phyloP scores from a whole-genome alignment of 2,888 invertebrate genomes.

The Rhopalosiphum nymphaeae region DNA sequence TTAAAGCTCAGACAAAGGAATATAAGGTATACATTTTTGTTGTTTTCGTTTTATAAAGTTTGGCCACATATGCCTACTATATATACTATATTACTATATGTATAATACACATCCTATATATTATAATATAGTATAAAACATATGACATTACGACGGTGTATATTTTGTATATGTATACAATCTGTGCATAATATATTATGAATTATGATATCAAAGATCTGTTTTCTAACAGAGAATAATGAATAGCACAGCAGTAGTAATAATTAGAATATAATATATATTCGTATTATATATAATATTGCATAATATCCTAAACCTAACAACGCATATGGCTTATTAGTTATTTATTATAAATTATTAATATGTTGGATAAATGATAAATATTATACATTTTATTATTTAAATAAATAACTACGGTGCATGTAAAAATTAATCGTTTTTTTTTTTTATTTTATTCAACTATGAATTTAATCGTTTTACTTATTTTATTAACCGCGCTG shows the following conservation, averaged over 20 bases:
- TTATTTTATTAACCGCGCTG: not conserved
- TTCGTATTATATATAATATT: not conserved
- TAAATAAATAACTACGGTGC: not conserved
- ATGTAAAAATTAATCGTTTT: constrained; percentile 11
- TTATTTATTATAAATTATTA: not conserved
- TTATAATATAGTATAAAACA: not conserved
- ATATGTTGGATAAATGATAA: not conserved
- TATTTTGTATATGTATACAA: not conserved
- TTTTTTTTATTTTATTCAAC: not conserved
- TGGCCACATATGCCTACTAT: not conserved
- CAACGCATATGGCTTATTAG: not conserved
- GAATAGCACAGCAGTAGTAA: not conserved
- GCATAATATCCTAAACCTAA: not conserved
- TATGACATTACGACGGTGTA: not conserved
- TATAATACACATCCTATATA: not conserved
- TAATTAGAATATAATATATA: not conserved
- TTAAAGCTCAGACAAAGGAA: constrained; percentile 96
- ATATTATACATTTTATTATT: not conserved
- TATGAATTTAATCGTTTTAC: not conserved
- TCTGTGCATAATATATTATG: not conserved
- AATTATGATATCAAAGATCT: not conserved
- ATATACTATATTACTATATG: not conserved
- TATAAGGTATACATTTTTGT: constrained; percentile 84
- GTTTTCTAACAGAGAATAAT: not conserved
- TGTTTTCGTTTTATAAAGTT: constrained; percentile 24